Base-by-base conservation (phyloP, 2,888 invertebrate species). In the Volucella inflata region DNA sequence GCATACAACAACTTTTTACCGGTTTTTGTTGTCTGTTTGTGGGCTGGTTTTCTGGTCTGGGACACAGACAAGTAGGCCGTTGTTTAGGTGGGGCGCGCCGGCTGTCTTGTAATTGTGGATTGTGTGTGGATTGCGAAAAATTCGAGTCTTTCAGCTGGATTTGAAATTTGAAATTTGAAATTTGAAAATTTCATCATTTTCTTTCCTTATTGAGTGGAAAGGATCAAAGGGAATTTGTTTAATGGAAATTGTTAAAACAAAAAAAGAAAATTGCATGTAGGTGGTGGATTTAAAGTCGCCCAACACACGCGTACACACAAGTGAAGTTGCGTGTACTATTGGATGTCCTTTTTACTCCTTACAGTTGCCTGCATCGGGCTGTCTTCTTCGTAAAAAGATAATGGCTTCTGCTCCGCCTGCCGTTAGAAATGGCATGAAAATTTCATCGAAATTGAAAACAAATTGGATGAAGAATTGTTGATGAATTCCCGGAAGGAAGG, bases 331-430 rank as follows among this genome's bases (percentile, higher is more conserved):
- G 72, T 40, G 42, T 50, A 38, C n/a, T 14, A 70, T 65, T 60
- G 1, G 75, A 76, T 80, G 60, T 84, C 84, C 80, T 84, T 71
- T 65, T 84, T 84, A 80, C 84, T 84, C 84, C 12, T 65, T 40
- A 48, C 44, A 38, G 9, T 11, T 1, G 17, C 1, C 51, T 2
- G 42, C 9, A 71, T 84, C 30, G 64, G 36, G 16, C 71, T 71
- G 44, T 75, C 80, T 51, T 80, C 65, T 75, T 80, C 60, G 50
- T 11, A 30, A 59, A 16, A 67, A 75, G 46, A 80, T 75, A 80
- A 84, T 84, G 84, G 84, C 80, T 71, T 84, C 78, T 30, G 6
- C 30, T 71, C 30, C n/a, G 12, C 44, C 40, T 55, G 50, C 78
- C 57, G 80, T 71, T 84, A 70, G 71, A 59, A 50, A 75, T 51